These are phyloP conservation scores for Thamnophis sirtalis DNA, from an alignment of 2,113 vertebrate species.

Conservation along the genomic window DNA sequence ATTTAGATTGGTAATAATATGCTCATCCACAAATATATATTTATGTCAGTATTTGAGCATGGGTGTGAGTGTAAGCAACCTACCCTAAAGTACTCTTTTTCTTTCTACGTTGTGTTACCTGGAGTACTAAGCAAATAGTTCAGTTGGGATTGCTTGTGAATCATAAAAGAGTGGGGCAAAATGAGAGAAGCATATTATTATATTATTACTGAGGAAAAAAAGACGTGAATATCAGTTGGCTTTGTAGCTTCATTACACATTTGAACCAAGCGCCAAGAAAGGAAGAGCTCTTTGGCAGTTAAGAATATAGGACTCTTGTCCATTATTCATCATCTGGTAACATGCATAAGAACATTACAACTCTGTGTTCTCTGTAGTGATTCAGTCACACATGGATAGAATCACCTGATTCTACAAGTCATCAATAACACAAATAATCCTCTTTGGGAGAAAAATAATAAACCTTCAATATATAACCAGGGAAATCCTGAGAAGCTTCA, in stretches of 20 bases:
- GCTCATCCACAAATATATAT: background rate
- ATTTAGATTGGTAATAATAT: background rate
- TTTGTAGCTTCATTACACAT: background rate
- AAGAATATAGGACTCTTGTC: background rate
- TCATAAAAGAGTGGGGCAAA: background rate
- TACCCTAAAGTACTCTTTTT: background rate
- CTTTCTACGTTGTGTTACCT: constrained; percentile 3
- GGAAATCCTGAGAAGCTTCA: background rate
- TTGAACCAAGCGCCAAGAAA: background rate
- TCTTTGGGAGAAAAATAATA: background rate
- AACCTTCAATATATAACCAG: background rate
- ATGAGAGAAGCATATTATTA: background rate
- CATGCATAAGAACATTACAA: too few relatives aligned
- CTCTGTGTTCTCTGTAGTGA: background rate
- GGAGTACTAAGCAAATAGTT: constrained; percentile 3
- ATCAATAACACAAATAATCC: background rate
- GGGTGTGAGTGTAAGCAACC: background rate
- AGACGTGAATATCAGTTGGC: too few relatives aligned
- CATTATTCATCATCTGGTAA: background rate
- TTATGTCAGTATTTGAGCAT: background rate
- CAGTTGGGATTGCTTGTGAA: background rate
- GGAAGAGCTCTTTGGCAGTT: background rate
- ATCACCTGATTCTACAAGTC: background rate
- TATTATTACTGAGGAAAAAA: background rate
- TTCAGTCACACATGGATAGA: background rate